These are phyloP conservation scores for Trypoxylus dichotomus DNA, from an alignment of 1,140 invertebrate genomes.

Conservation along the genomic window DNA sequence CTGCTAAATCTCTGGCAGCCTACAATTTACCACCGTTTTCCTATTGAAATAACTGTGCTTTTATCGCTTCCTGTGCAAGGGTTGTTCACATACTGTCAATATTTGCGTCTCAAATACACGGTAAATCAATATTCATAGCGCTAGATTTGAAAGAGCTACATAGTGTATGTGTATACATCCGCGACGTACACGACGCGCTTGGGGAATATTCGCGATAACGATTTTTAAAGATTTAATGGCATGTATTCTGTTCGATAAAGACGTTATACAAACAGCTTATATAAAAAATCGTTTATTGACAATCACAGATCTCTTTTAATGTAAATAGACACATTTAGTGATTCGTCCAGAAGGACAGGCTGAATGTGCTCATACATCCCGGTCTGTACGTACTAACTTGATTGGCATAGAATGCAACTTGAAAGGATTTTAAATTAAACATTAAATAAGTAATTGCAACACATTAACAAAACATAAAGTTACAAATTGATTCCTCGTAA, in stretches of 20 bases:
- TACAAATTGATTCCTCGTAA: no score
- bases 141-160: background rate
- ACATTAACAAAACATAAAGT: no score
- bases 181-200: background rate
- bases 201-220: slow-evolving; percentile 19
- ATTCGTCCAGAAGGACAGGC: background rate
- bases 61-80: slow-evolving; percentile 14
- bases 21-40: slow-evolving; percentile 17
- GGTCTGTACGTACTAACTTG: background rate
- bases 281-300: background rate
- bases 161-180: background rate
- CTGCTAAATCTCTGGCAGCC: background rate
- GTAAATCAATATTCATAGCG: slow-evolving; percentile 20
- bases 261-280: slow-evolving; percentile 1
- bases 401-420: no score
- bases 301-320: background rate
- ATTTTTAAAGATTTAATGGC: slow-evolving; percentile 8
- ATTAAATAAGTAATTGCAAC: no score
- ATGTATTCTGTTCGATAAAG: background rate
- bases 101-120: slow-evolving; percentile 1
- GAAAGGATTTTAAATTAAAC: no score
- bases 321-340: background rate
- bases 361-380: background rate
- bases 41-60: slow-evolving; percentile 8
- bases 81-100: slow-evolving; percentile 16